phyloP scores from a whole-genome alignment of 2,888 invertebrate genomes.

The Calameuta idolon region DNA sequence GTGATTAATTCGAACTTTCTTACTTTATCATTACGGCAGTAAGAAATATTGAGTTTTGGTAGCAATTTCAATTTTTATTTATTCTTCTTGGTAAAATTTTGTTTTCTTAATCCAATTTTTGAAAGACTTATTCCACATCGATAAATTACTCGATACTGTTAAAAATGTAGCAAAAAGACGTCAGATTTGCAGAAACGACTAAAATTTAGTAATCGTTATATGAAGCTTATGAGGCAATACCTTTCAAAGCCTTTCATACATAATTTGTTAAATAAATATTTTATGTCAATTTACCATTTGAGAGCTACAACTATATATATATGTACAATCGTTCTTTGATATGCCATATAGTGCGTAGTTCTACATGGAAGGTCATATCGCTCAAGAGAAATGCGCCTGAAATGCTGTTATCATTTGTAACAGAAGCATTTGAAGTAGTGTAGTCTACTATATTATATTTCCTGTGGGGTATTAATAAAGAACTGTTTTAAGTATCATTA shows the following conservation, averaged over 20 bases:
- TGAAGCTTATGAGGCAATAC: not conserved
- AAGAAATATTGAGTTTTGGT: not conserved
- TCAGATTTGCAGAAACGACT: not conserved
- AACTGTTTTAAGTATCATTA: not conserved
- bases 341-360: not conserved
- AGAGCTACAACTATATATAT: not conserved
- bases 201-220: not conserved
- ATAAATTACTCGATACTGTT: not conserved
- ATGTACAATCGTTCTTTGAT: not conserved
- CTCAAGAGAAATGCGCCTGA: not conserved
- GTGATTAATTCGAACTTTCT: not conserved
- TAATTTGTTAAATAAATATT: not conserved
- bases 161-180: not conserved
- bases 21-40: not conserved
- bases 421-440: not conserved
- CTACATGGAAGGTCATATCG: not conserved
- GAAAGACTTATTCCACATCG: not conserved
- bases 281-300: not conserved
- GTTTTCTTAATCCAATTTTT: not conserved
- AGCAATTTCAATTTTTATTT: not conserved
- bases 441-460: not conserved
- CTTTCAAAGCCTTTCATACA: not conserved
- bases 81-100: not conserved
- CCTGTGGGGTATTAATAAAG: not conserved
- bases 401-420: not conserved